These are phyloP conservation scores for Lepus americanus DNA, from an alignment of 2,113 vertebrate genomes.

Conservation along the genomic window DNA sequence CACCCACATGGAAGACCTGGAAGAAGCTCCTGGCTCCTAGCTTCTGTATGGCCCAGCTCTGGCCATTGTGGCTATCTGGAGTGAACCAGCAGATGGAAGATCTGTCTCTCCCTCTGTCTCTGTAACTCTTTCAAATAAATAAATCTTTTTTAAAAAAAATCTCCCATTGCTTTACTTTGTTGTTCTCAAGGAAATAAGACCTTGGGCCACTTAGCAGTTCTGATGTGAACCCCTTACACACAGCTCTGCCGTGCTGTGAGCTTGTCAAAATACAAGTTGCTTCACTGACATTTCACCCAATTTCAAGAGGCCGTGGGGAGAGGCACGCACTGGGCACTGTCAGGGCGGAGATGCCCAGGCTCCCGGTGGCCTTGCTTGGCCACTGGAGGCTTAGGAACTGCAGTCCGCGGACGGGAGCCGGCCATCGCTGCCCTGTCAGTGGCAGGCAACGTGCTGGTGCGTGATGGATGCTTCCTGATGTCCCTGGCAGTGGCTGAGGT, in stretches of 20 bases:
- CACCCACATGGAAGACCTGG: too few species aligned
- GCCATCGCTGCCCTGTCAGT: conserved; percentile 92
- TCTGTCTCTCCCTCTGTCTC: too few species aligned
- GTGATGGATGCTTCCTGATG: conserved; percentile 96
- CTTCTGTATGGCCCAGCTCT: too few species aligned
- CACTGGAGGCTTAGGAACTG: conserved; percentile 49
- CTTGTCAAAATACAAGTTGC: background rate
- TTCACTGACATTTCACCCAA: conserved; percentile 49
- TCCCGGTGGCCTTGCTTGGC: background rate
- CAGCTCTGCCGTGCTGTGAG: conserved; percentile 26
- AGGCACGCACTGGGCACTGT: background rate
- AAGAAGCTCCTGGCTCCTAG: too few species aligned
- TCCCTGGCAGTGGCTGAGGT: conserved; percentile 95
- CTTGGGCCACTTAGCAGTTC: background rate
- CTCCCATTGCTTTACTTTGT: background rate
- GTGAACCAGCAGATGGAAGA: too few species aligned
- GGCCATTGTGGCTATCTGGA: too few species aligned
- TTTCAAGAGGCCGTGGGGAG: background rate
- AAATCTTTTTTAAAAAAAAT: too few species aligned
- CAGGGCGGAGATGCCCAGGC: background rate
- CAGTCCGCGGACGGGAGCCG: conserved; percentile 92
- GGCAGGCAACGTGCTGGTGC: conserved; percentile 93
- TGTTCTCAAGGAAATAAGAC: conserved; percentile 10
- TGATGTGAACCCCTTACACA: background rate
- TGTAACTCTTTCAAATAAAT: too few species aligned